Conservation (phyloP, 2,888 invertebrate species). For the Hydropsyche betteni region DNA sequence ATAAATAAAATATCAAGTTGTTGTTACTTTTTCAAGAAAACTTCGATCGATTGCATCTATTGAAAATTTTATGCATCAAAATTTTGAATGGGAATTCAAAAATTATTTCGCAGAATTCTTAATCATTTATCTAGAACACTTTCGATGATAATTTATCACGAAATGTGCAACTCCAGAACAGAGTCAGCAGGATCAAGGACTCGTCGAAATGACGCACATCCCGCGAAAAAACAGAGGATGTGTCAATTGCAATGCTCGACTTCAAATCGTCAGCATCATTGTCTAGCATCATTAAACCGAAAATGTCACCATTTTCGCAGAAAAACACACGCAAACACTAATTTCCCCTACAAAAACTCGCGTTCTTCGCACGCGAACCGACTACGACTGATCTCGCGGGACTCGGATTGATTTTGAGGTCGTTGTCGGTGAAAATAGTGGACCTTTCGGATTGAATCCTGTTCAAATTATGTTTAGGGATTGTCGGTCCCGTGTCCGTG, state of each 20-base stretch:
- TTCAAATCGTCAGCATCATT: too few relatives aligned
- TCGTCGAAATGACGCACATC: slow-evolving; percentile 43
- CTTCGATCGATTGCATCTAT: too few relatives aligned
- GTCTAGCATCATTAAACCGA: too few relatives aligned
- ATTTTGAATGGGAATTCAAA: too few relatives aligned
- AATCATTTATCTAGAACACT: background rate
- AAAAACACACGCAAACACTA: background rate
- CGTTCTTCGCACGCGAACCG: background rate
- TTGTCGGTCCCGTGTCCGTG: background rate
- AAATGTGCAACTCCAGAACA: background rate
- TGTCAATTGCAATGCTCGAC: slow-evolving; percentile 35
- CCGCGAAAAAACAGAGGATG: slow-evolving; percentile 44
- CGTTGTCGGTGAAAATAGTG: background rate
- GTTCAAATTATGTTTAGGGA: slow-evolving; percentile 26
- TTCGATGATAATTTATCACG: too few relatives aligned
- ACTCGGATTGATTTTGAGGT: background rate
- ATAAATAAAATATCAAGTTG: too few relatives aligned
- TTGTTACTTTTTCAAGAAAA: too few relatives aligned
- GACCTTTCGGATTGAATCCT: background rate
- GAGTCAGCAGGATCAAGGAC: slow-evolving; percentile 46
- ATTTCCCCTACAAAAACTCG: background rate
- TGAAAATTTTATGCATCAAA: too few relatives aligned
- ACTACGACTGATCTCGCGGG: background rate
- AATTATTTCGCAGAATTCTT: background rate
- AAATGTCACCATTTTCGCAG: too few relatives aligned